A percentile compares a stretch with the other conserved stretches of the same genome.
These are phyloP conservation scores for Charaxes varanes DNA, from an alignment of 1,140 invertebrate genomes.

Conservation along the genomic window DNA sequence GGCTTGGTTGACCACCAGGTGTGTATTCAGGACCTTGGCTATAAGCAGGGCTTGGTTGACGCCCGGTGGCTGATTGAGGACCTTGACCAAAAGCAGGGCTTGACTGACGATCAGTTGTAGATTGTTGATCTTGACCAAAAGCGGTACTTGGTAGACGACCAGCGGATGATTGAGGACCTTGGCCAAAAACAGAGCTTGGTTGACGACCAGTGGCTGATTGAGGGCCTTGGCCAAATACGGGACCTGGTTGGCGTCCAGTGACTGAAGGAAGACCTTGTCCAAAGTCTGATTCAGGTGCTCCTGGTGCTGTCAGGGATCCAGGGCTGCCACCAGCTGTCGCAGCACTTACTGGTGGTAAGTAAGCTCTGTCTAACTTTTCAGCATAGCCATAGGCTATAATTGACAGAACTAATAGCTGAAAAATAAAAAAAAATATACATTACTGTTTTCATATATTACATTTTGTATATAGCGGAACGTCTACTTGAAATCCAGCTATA, in stretches of 20 bases:
- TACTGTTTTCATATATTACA: no score
- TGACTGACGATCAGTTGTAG: no score
- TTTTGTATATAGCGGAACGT: no score
- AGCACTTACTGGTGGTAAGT: slow-evolving; percentile 76
- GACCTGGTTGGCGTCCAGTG: background rate
- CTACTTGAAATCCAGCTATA: no score
- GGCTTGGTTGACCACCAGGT: no score
- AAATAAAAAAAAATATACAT: slow-evolving; percentile 22
- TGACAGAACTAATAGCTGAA: slow-evolving; percentile 57
- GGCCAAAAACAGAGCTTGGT: slow-evolving; percentile 16
- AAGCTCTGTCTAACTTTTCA: slow-evolving; percentile 76
- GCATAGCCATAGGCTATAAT: slow-evolving; percentile 53
- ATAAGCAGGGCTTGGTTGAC: no score
- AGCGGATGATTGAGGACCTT: no score
- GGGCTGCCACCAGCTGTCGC: slow-evolving; percentile 72
- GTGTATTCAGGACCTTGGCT: no score
- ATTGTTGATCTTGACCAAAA: no score
- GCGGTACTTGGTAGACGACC: no score
- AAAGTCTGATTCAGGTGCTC: slow-evolving; percentile 7
- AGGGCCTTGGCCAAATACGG: slow-evolving; percentile 17
- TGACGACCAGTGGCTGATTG: slow-evolving; percentile 3
- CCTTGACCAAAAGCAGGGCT: no score
- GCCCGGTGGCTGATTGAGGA: no score
- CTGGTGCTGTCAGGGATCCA: slow-evolving; percentile 47
- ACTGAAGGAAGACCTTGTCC: slow-evolving; percentile 16